Percentiles rank a stretch among this genome's conserved stretches.
Evolutionary conservation across 2,797 vertebrate genomes (phyloP).

Genomic region (Microcaecilia unicolor): DNA sequence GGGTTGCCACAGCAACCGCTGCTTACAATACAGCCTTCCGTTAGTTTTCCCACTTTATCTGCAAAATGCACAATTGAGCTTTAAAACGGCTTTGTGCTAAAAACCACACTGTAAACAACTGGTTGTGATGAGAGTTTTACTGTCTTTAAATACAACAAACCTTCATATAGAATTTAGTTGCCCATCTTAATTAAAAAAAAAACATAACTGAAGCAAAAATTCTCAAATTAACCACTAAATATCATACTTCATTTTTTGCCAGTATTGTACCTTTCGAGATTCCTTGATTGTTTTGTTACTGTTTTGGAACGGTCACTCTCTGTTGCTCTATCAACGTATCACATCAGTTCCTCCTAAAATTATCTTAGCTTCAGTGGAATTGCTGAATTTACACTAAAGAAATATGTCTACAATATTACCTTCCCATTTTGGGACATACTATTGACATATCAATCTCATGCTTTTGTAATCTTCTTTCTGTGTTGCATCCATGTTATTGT

Average conservation of each 20-base stretch:
- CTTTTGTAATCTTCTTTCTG: too few relatives aligned
- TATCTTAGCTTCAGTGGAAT: too few relatives aligned
- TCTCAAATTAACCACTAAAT: too few relatives aligned
- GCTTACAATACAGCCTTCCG: slow-evolving; percentile 97
- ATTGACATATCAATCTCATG: neutral
- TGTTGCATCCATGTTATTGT: too few relatives aligned
- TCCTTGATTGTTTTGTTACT: too few relatives aligned
- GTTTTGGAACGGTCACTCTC: too few relatives aligned
- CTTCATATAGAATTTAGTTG: slow-evolving; percentile 80
- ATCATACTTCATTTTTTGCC: too few relatives aligned
- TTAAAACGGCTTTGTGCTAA: slow-evolving; percentile 84
- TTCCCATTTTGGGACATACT: slow-evolving; percentile 14
- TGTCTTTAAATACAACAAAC: slow-evolving; percentile 80
- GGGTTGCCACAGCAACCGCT: slow-evolving; percentile 92
- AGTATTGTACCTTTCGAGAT: too few relatives aligned
- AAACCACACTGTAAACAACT: slow-evolving; percentile 84
- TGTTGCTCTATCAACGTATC: too few relatives aligned
- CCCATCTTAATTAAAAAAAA: slow-evolving; percentile 53
- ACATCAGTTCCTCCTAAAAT: too few relatives aligned
- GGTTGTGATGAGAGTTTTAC: slow-evolving; percentile 77
- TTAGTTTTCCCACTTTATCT: slow-evolving; percentile 99
- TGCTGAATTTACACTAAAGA: too few relatives aligned
- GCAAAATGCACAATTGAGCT: slow-evolving; percentile 99
- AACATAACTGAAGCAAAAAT: slow-evolving; percentile 47
- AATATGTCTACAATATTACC: slow-evolving; percentile 19